These are phyloP conservation scores for Bhutanitis thaidina DNA, from an alignment of 2,888 invertebrate genomes.

Conservation along the genomic window DNA sequence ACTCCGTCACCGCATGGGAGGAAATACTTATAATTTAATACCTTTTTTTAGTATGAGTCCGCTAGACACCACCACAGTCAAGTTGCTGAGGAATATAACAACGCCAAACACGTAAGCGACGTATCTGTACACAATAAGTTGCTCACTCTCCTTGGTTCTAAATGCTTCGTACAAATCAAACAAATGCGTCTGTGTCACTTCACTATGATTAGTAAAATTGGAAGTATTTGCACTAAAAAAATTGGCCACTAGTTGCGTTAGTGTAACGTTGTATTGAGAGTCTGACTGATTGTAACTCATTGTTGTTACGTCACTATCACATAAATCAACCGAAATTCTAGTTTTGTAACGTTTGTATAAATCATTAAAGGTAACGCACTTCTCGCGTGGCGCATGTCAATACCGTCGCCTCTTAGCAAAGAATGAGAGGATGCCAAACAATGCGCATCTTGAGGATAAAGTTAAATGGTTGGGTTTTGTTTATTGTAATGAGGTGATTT, in stretches of 20 bases:
- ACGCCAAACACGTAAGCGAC: constrained; percentile 78
- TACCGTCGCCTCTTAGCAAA: constrained; percentile 39
- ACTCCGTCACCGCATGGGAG: too few species aligned
- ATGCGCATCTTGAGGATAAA: constrained; percentile 45
- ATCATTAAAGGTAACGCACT: constrained; percentile 10
- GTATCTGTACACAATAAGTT: constrained; percentile 70
- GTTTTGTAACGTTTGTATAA: constrained; percentile 6
- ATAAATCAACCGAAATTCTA: constrained; percentile 6
- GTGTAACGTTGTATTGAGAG: background rate
- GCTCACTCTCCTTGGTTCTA: constrained; percentile 52
- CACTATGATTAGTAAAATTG: constrained; percentile 49
- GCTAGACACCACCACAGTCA: constrained; percentile 83
- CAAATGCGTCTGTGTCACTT: constrained; percentile 38
- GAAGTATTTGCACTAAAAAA: constrained; percentile 44
- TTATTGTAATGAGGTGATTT: constrained; percentile 57
- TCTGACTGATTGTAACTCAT: constrained; percentile 20
- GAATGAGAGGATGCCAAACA: constrained; percentile 52
- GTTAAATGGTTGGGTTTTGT: constrained; percentile 40
- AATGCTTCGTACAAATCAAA: constrained; percentile 58
- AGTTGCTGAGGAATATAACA: constrained; percentile 79
- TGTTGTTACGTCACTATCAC: constrained; percentile 12
- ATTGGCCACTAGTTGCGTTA: constrained; percentile 37
- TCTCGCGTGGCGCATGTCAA: constrained; percentile 40
- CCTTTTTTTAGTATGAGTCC: constrained; percentile 82
- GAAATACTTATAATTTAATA: too few species aligned